Base-by-base conservation (phyloP, 92 coral and sea anemone genomes). In the Palythoa heliodiscus region DNA sequence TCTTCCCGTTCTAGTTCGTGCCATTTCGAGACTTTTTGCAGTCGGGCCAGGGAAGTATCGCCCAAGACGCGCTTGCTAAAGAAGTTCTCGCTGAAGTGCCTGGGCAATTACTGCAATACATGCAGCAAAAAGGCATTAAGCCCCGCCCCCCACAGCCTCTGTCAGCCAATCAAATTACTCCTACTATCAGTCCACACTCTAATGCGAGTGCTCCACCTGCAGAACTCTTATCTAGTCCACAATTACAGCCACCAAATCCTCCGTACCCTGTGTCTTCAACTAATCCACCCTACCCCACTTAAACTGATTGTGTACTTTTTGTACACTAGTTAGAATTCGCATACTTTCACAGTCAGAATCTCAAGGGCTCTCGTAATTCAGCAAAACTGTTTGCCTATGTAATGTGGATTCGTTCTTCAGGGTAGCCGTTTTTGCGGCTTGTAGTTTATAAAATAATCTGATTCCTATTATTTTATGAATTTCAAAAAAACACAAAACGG, bases 1-100 rank as follows among this genome's bases (percentile, higher is more conserved):
- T 84, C 60, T 39, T 73, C 29, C 20, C 76, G 25, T 67, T 94
- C 72, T 90, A 96, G 99, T 96, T 96, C 55, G 99, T 96, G 39
- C 99, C 99, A 52, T 96, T 96, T 86, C 99, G 97, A 82, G 99
- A 96, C 92, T 96, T 92, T 89, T 91, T 94, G 60, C 84, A 80
- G 74, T 77, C 83, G 22, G 82, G 67, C 5, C 95, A 55, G 19
- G 98, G 98, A 60, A 61, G 84, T 13, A 23, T 94, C 11, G 98
- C 91, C 38, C 87, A 88, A 38, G 95, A 92, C 71, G 81, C 87
- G 75, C 98, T 94, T 39, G 89, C 98, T 39, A 94, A 90, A 86
- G 98, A 94, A 69, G 98, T 94, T 22, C 88, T 94, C 73, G 98
- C 93, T 13, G 98, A 94, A 75, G 86, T 94, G n/a, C 98, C 98